Evolutionary conservation across 1,140 invertebrate genomes (phyloP).

Genomic region (Drosophila athabasca): DNA sequence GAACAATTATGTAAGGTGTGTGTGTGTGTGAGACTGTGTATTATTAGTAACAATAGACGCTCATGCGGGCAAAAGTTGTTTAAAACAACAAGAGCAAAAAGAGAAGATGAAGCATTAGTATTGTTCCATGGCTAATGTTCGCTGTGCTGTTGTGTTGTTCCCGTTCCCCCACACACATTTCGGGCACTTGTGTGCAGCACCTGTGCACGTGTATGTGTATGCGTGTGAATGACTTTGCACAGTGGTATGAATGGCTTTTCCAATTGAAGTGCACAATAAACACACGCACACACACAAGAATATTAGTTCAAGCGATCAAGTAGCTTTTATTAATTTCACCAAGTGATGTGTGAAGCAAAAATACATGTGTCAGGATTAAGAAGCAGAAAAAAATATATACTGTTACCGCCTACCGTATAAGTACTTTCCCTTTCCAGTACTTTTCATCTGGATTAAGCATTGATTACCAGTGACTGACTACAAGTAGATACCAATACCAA

Average conservation of each 20-base stretch:
- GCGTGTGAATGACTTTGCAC: constrained; percentile 27
- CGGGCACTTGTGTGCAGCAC: constrained; percentile 25
- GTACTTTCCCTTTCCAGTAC: too few species aligned
- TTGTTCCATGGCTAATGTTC: too few species aligned
- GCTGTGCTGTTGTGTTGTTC: constrained; percentile 12
- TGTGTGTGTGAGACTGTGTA: constrained; percentile 41
- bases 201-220: constrained; percentile 38
- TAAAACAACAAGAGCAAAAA: too few species aligned
- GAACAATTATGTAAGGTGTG: constrained; percentile 74
- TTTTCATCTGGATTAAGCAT: too few species aligned
- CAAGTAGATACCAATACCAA: too few species aligned
- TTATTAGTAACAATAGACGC: constrained; percentile 35
- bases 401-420: too few species aligned
- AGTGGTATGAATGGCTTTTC: constrained; percentile 10
- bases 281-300: not conserved
- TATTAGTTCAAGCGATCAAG: not conserved
- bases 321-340: not conserved
- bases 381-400: too few species aligned
- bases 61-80: constrained; percentile 47
- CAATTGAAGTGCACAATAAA: too few species aligned
- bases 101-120: constrained; percentile 35
- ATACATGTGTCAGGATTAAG: too few species aligned
- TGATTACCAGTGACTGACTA: too few species aligned
- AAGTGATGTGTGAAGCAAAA: too few species aligned
- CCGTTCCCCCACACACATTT: constrained; percentile 74